A percentile compares a stretch with the other conserved stretches of the same genome.
Evolutionary conservation across 2,888 invertebrate genomes (phyloP).

Genomic region (Yponomeuta sedellus): DNA sequence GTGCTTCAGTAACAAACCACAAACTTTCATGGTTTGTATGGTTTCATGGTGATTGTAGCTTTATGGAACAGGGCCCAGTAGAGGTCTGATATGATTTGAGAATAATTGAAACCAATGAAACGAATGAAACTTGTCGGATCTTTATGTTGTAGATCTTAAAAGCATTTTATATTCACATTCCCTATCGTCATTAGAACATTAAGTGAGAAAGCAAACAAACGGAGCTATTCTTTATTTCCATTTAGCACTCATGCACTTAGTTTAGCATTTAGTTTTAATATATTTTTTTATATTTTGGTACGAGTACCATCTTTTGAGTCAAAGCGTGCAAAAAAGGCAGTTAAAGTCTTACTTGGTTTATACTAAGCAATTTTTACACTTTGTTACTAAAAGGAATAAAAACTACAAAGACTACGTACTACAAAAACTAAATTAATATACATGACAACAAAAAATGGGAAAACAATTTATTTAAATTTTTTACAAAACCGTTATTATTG

Average conservation of each 20-base stretch:
- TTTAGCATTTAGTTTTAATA: not conserved
- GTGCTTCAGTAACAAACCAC: too few species aligned
- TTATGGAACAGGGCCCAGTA: too few species aligned
- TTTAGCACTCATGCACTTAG: not conserved
- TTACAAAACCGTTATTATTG: slow-evolving; percentile 33
- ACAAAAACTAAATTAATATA: slow-evolving; percentile 30
- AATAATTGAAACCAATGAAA: slow-evolving; percentile 25
- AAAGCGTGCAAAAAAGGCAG: slow-evolving; percentile 23
- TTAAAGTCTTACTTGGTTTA: slow-evolving; percentile 8
- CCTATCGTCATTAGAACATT: slow-evolving; percentile 31
- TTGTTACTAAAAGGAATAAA: not conserved
- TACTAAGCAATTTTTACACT: not conserved
- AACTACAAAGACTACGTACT: slow-evolving; percentile 20
- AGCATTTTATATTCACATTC: slow-evolving; percentile 57
- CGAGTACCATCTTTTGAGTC: slow-evolving; percentile 31
- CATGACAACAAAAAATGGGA: slow-evolving; percentile 20
- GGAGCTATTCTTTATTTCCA: too few species aligned
- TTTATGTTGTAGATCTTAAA: slow-evolving; percentile 31
- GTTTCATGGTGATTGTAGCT: too few species aligned
- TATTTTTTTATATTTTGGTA: slow-evolving; percentile 3
- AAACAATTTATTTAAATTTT: slow-evolving; percentile 38
- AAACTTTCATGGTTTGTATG: too few species aligned
- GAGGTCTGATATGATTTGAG: too few species aligned
- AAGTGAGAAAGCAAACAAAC: not conserved
- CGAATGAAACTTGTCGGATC: slow-evolving; percentile 26